Percentiles rank a stretch among this genome's conserved stretches.
Conservation (phyloP, 2,888 invertebrate species). For the Tortrix viridana region DNA sequence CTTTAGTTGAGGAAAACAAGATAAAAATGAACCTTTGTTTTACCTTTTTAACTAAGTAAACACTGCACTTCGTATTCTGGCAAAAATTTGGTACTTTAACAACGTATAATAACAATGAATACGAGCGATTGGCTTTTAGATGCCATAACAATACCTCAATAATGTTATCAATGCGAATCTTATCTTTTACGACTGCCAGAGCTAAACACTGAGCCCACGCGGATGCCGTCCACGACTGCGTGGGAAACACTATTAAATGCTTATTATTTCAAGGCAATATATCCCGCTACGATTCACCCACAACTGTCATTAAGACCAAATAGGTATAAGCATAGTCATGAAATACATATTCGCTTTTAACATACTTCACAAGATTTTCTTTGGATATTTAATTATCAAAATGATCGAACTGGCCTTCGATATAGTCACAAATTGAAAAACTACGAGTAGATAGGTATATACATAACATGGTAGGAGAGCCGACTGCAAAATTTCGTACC, state of each 20-base stretch:
- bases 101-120: no score
- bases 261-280: constrained; percentile 56
- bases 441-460: no score
- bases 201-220: constrained; percentile 52
- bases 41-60: no score
- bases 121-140: background rate
- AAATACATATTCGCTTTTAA: background rate
- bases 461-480: no score
- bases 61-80: no score
- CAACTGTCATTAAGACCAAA: constrained; percentile 64
- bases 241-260: constrained; percentile 61
- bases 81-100: no score
- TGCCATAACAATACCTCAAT: constrained; percentile 11
- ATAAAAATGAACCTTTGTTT: no score
- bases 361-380: constrained; percentile 13
- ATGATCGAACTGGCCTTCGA: no score
- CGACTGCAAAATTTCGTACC: no score
- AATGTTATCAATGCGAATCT: constrained; percentile 25
- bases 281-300: constrained; percentile 64
- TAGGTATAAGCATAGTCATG: constrained; percentile 37
- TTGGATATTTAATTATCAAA: background rate
- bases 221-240: constrained; percentile 53
- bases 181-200: constrained; percentile 22
- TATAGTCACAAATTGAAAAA: no score
- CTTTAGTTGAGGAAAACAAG: no score